Base-by-base conservation (phyloP, 2,888 invertebrate genomes). In the Argyra leucocephala region DNA sequence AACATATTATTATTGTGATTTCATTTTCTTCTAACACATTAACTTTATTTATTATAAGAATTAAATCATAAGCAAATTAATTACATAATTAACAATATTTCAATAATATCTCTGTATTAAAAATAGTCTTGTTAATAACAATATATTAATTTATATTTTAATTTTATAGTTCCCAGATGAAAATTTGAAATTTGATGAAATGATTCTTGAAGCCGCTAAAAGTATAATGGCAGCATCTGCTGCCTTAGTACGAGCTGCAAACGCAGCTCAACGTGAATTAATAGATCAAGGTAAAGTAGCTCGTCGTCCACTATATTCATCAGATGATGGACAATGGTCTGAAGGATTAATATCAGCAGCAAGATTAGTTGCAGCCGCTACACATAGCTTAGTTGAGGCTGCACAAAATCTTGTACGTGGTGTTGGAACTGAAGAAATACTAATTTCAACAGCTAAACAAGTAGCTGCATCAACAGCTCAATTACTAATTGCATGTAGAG, bases 381-480 rank as follows among this genome's bases (percentile, higher is more conserved):
- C 97, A 0, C 98, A 98, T 80, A 93, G 93, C 73, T 83, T 99
- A 69, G 98, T 98, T 65, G 98, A 99, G 79, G 94, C 97, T 0
- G 99, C 99, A 65, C 98, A 99, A 76, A 92, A 96, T 63, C 82
- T 99, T 72, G 97, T 99, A 1, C 88, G 95, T 80, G 93, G 95
- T 9, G 86, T 90, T 15, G 91, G 91, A 63, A 90, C 91, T 18
- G 98, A 99, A 80, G 98, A 99, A 80, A 89, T 96, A 76, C 84
- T 99, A 31, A 96, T 98, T 70, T 95, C 96, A 1, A 91, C 96
- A 22, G 98, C 98, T 3, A 90, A 96, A 73, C 93, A 93, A 81
- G 96, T 99, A 10, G 98, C 99, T 7, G 91, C 94, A 63, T 94
- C 95, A 1, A 99, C 99, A 0, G 99, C 99, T 0, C 98, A 98